Percentiles rank a stretch among this genome's conserved stretches.
phyloP scores from a whole-genome alignment of 2,113 vertebrate genomes.

The Chascanopsetta lugubris region DNA sequence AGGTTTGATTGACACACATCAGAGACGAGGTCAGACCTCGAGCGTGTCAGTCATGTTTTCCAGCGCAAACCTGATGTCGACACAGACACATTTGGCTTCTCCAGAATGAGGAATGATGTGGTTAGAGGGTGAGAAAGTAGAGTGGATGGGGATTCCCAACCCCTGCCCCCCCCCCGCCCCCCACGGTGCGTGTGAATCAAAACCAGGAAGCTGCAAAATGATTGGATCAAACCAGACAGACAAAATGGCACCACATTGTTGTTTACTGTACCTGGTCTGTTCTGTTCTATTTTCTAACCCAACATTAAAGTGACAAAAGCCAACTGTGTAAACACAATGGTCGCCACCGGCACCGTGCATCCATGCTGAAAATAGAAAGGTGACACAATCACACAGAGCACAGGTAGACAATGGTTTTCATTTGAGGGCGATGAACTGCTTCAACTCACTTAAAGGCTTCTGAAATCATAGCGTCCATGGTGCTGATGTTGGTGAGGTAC shows the following conservation, averaged over 20 bases:
- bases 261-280: constrained; percentile 49
- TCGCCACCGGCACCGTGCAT: constrained; percentile 21
- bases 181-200: constrained; percentile 23
- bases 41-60: too few species aligned
- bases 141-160: not conserved
- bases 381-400: constrained; percentile 46
- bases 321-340: constrained; percentile 62
- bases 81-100: constrained; percentile 19
- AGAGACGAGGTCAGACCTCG: too few species aligned
- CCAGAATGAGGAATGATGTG: constrained; percentile 14
- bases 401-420: constrained; percentile 40
- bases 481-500: constrained; percentile 10
- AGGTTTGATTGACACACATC: too few species aligned
- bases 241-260: constrained; percentile 72
- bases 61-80: too few species aligned
- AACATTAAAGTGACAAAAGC: constrained; percentile 48
- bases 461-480: constrained; percentile 25
- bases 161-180: too few species aligned
- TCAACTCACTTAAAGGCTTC: constrained; percentile 35
- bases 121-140: not conserved
- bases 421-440: constrained; percentile 11
- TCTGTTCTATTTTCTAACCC: constrained; percentile 49
- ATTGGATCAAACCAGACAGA: constrained; percentile 66
- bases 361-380: constrained; percentile 53
- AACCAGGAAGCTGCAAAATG: constrained; percentile 64